Base-by-base conservation (phyloP, 2,888 invertebrate genomes). In the Acronicta leporina region DNA sequence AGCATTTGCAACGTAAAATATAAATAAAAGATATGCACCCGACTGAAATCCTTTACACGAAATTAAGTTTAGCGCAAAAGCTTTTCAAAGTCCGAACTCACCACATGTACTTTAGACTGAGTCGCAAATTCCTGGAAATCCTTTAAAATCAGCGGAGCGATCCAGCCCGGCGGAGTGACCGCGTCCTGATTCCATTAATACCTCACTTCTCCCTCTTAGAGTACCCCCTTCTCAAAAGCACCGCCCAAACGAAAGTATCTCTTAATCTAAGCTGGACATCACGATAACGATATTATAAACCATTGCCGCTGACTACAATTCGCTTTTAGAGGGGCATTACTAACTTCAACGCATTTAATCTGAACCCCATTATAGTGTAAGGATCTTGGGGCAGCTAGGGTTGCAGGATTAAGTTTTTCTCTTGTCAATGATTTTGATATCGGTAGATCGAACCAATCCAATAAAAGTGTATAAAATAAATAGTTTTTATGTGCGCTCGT, bases 251-350 rank as follows among this genome's bases (percentile, higher is more conserved):
- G 83, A 89, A 88, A 87, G 87, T 87, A 90, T 89, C 87, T 90
- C 86, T 86, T 89, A 87, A 90, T 91, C 90, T 90, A 80, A 85
- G 86, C 88, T 84, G 89, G 90, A 89, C 91, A 88, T 87, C 85
- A 82, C 80, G 87, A 87, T 92, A 91, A 91, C 86, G 82, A 87
- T 87, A 89, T 91, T 91, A 92, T 91, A 91, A 88, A 90, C 90
- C 89, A 87, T 88, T 81, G 85, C 84, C 83, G 80, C 76, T 80
- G 87, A 90, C 91, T 90, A 90, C 90, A 87, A 89, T 91, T 90
- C 88, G 88, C 91, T 92, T 91, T 91, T 90, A 91, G 91, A 90
- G 87, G 87, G 87, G 81, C 89, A 88, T 88, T 87, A 88, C 79
- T 81, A 87, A 88, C 87, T 90, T 89, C 82, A 85, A 86, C 87